Base-by-base conservation (phyloP, 1,140 invertebrate species). In the Drosophila nasuta region DNA sequence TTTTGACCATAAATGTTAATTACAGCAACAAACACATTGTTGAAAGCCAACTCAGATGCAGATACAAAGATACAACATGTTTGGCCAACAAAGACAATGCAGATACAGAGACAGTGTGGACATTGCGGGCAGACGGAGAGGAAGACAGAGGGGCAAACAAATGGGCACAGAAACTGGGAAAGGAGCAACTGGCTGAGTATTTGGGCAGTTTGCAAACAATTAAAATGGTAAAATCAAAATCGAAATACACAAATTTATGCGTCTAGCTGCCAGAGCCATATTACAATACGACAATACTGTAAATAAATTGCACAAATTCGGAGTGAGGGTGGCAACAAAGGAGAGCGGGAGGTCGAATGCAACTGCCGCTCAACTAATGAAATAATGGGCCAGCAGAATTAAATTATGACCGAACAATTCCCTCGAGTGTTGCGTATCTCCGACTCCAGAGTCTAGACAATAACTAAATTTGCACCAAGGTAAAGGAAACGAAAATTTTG, bases 211-310 rank as follows among this genome's bases (percentile, higher is more conserved):
- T 66, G 48, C 77, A 78, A 88, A 85, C 85, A 89, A 89, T 89
- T 89, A 89, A 89, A 90, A 82, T 90, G 75, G 81, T 66, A 85
- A 86, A 89, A 88, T 88, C 83, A 88, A 88, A 88, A 88, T 88
- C 83, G 83, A 88, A 88, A 88, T 89, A 75, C 77, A 78, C 70
- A 88, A 87, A 87, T 87, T 87, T 87, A 87, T 87, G 83, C 80
- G 85, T 87, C 83, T 87, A 87, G 83, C 83, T 87, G 83, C 83
- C 83, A 88, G 48, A 69, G 82, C 43, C 85, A 89, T 58, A 58
- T 70, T 60, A 68, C 71, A 38, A 48, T 45, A 63, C 57, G 54
- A 63, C 68, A 72, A 72, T 73, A 45, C 62, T 45, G 52, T 57
- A 75, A 75, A 75, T 75, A 75, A 64, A 75, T 75, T 75, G 73